Evolutionary conservation across 2,888 invertebrate species (phyloP).

Genomic region (Eristalis intricaria): DNA sequence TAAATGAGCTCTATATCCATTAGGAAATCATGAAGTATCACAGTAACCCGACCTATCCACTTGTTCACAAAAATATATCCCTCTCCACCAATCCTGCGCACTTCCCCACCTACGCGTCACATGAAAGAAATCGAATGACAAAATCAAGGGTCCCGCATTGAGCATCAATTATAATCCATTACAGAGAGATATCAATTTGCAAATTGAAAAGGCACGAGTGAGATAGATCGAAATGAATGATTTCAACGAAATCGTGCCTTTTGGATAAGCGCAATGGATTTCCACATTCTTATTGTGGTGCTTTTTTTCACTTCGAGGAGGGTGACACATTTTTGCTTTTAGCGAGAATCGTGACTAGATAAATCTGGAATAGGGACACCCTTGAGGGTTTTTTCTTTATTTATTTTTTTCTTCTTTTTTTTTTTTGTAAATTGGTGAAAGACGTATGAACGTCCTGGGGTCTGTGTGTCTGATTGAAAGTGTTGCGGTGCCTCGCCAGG

Average conservation of each 20-base stretch:
- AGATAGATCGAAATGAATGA: neutral
- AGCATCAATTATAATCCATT: constrained; percentile 36
- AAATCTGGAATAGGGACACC: constrained; percentile 12
- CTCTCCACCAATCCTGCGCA: neutral
- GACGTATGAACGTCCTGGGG: constrained; percentile 23
- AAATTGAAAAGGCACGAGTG: constrained; percentile 11
- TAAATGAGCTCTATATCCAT: no score
- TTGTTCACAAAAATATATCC: neutral
- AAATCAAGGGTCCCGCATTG: neutral
- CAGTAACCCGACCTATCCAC: neutral
- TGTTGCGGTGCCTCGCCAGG: constrained; percentile 15
- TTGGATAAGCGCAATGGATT: constrained; percentile 5
- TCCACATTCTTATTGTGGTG: neutral
- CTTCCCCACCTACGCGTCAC: neutral
- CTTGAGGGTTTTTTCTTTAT: constrained; percentile 16
- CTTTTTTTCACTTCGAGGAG: neutral
- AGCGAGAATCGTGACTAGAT: constrained; percentile 20
- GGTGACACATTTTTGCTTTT: constrained; percentile 41
- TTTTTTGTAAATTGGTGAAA: neutral
- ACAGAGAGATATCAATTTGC: constrained; percentile 31
- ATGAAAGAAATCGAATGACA: neutral
- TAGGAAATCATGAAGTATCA: neutral
- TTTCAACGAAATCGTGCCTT: constrained; percentile 11
- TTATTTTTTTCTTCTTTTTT: neutral
- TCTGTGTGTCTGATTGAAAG: constrained; percentile 21